These are phyloP conservation scores for Megaustenia siamemsis DNA, from an alignment of 2,888 invertebrate species.

Conservation along the genomic window DNA sequence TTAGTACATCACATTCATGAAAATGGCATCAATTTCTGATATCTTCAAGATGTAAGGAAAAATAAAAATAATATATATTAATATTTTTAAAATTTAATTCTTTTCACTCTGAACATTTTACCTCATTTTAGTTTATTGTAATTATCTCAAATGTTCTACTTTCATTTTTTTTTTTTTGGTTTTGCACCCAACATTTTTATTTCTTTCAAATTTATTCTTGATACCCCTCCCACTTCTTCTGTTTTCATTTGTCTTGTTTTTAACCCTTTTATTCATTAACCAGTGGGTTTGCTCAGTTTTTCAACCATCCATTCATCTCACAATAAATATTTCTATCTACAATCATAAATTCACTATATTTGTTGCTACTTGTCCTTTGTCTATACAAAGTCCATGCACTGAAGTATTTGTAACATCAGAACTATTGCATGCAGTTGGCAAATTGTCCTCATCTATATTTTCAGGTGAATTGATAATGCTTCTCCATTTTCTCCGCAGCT, in stretches of 20 bases:
- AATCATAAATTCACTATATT: not conserved
- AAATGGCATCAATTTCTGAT: too few species aligned
- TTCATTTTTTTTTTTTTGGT: too few species aligned
- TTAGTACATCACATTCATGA: too few species aligned
- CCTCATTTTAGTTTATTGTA: too few species aligned
- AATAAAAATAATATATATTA: too few species aligned
- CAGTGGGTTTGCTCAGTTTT: not conserved
- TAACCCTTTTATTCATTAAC: not conserved
- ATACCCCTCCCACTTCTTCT: not conserved
- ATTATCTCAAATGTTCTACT: too few species aligned
- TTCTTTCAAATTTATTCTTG: not conserved
- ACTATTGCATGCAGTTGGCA: not conserved
- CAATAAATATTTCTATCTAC: too few species aligned
- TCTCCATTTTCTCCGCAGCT: slow-evolving; percentile 58
- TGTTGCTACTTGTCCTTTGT: not conserved
- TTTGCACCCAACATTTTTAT: not conserved
- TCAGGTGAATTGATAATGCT: slow-evolving; percentile 30
- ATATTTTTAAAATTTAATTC: too few species aligned
- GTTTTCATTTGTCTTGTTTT: not conserved
- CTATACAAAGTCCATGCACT: not conserved
- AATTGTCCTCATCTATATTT: not conserved
- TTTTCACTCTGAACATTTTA: too few species aligned
- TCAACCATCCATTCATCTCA: too few species aligned
- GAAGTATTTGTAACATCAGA: not conserved
- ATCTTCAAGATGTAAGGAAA: too few species aligned